phyloP scores from a whole-genome alignment of 2,113 vertebrate genomes.

The Pagrus major region DNA sequence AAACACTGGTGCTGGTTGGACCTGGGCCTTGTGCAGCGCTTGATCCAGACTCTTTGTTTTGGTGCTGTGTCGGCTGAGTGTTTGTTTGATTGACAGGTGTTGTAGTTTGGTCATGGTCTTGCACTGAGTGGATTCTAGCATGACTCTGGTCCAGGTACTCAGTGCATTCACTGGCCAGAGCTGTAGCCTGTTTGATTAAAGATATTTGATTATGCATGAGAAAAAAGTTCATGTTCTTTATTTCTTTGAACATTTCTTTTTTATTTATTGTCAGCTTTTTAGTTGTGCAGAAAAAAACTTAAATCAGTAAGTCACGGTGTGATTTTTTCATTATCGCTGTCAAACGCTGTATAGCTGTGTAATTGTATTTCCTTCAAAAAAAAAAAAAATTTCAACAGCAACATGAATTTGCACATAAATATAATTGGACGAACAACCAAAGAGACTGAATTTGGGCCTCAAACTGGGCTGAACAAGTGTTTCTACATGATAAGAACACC shows the following conservation, averaged over 20 bases:
- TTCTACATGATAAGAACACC: background rate
- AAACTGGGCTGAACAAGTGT: background rate
- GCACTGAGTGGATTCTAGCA: slow-evolving; percentile 42
- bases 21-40: background rate
- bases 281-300: too few species aligned
- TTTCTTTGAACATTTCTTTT: background rate
- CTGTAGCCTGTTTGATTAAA: slow-evolving; percentile 79
- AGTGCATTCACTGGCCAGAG: slow-evolving; percentile 85
- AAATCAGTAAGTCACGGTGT: too few species aligned
- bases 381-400: background rate
- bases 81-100: slow-evolving; percentile 25
- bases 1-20: background rate
- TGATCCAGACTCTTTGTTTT: slow-evolving; percentile 7
- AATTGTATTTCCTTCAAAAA: too few species aligned
- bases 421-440: background rate
- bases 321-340: too few species aligned
- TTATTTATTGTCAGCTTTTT: too few species aligned
- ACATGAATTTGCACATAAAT: background rate
- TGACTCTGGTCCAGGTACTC: slow-evolving; percentile 76
- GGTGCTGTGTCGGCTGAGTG: slow-evolving; percentile 20
- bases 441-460: too few species aligned
- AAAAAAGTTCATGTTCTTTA: background rate
- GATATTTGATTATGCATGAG: background rate
- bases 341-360: too few species aligned
- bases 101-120: slow-evolving; percentile 24